A percentile compares a stretch with the other conserved stretches of the same genome.
Evolutionary conservation across 2,797 vertebrate genomes (phyloP).

Genomic region (Fratercula arctica): DNA sequence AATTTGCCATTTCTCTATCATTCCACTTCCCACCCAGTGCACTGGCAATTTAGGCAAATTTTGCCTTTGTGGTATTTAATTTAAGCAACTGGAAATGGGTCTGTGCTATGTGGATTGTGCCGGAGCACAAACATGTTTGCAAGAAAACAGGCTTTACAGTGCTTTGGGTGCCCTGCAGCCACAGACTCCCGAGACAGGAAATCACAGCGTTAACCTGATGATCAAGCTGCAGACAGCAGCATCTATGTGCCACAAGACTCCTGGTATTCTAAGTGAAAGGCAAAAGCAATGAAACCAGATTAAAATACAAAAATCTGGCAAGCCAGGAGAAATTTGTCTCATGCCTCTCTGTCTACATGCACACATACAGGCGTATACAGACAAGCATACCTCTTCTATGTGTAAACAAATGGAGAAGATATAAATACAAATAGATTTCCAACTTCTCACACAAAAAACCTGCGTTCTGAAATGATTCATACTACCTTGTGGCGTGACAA

Average conservation of each 20-base stretch:
- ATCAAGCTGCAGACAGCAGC: not conserved
- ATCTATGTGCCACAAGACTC: not conserved
- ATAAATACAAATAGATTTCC: not conserved
- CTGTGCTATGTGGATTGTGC: not conserved
- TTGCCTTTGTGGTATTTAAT: constrained; percentile 5
- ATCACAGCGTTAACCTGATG: constrained; percentile 1
- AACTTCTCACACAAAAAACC: not conserved
- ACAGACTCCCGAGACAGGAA: not conserved
- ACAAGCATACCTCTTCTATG: not conserved
- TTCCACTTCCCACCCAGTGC: not conserved
- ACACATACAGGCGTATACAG: not conserved
- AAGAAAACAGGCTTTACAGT: constrained; percentile 4
- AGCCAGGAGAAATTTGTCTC: not conserved
- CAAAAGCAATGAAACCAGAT: not conserved
- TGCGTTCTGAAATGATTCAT: not conserved
- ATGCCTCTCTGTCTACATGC: not conserved
- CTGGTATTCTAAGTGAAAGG: not conserved
- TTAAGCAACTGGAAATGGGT: not conserved
- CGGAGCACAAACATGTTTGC: not conserved
- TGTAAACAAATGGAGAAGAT: not conserved
- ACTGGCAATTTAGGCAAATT: not conserved
- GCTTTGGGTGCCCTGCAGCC: constrained; percentile 10
- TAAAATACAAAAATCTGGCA: not conserved
- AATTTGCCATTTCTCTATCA: not conserved
- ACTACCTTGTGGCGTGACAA: not conserved